phyloP scores from a whole-genome alignment of 2,888 invertebrate genomes.

The Rhynchonema sp. region DNA sequence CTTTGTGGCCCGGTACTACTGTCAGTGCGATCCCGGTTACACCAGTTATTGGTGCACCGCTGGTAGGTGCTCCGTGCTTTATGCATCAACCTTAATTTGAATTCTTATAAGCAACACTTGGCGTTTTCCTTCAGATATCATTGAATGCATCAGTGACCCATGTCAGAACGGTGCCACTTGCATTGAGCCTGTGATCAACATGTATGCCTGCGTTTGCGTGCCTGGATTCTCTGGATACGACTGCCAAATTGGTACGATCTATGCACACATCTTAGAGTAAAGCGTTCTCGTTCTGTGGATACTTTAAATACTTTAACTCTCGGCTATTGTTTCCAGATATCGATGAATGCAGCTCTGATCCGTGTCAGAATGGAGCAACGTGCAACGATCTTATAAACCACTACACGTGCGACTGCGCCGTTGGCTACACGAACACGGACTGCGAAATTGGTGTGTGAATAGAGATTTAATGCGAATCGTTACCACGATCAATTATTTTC shows the following conservation, averaged over 20 bases:
- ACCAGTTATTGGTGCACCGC: background rate
- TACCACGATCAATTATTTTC: too few relatives aligned
- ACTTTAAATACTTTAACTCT: background rate
- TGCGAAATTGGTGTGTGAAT: conserved; percentile 75
- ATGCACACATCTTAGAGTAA: too few relatives aligned
- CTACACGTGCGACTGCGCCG: conserved; percentile 52
- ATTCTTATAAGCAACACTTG: background rate
- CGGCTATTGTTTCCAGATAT: conserved; percentile 1
- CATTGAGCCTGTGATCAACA: background rate
- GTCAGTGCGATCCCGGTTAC: background rate
- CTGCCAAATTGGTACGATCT: conserved; percentile 67
- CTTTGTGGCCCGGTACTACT: background rate
- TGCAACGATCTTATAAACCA: background rate
- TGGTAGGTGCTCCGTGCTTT: too few relatives aligned
- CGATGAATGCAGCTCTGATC: conserved; percentile 1
- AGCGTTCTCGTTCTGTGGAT: background rate
- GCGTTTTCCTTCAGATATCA: background rate
- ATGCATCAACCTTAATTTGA: too few relatives aligned
- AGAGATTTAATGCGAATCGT: background rate
- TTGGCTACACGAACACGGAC: conserved; percentile 71
- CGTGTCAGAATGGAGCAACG: conserved; percentile 3
- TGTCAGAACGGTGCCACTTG: background rate
- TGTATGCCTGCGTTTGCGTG: conserved; percentile 50
- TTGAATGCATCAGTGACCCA: background rate
- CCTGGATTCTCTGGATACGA: conserved; percentile 72